These are phyloP conservation scores for Euplagia quadripunctaria DNA, from an alignment of 2,888 invertebrate genomes.

Conservation along the genomic window DNA sequence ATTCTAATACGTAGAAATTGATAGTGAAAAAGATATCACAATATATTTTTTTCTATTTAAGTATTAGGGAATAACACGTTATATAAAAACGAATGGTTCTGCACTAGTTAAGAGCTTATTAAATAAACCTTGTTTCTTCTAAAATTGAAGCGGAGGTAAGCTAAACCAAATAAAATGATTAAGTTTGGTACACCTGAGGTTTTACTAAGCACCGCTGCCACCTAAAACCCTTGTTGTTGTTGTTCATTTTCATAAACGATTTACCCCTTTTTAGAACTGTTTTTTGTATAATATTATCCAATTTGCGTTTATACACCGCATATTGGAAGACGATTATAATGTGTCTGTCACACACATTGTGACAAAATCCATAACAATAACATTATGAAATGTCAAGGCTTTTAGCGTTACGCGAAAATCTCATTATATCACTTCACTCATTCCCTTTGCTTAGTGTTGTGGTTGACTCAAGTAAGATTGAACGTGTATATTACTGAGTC, in stretches of 20 bases:
- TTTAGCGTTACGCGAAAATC: constrained; percentile 51
- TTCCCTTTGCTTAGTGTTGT: constrained; percentile 25
- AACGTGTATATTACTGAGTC: constrained; percentile 30
- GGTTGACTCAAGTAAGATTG: constrained; percentile 25
- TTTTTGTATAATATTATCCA: constrained; percentile 34
- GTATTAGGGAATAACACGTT: too few species aligned
- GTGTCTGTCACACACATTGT: constrained; percentile 14
- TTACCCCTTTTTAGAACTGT: constrained; percentile 16
- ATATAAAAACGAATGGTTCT: too few species aligned
- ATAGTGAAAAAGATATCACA: too few species aligned
- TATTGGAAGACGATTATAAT: constrained; percentile 27
- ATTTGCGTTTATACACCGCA: constrained; percentile 33
- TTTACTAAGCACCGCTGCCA: background rate
- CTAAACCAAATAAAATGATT: too few species aligned
- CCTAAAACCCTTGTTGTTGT: background rate
- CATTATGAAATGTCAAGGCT: constrained; percentile 53
- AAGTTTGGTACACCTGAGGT: background rate
- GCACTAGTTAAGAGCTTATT: too few species aligned
- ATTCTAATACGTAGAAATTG: too few species aligned
- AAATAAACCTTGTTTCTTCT: too few species aligned
- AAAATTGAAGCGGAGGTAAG: too few species aligned
- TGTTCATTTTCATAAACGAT: background rate
- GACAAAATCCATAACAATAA: constrained; percentile 46
- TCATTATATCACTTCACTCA: constrained; percentile 39
- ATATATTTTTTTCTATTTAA: too few species aligned